These are phyloP conservation scores for Oreochromis tanganicae DNA, from an alignment of 2,113 vertebrate genomes.

Conservation along the genomic window DNA sequence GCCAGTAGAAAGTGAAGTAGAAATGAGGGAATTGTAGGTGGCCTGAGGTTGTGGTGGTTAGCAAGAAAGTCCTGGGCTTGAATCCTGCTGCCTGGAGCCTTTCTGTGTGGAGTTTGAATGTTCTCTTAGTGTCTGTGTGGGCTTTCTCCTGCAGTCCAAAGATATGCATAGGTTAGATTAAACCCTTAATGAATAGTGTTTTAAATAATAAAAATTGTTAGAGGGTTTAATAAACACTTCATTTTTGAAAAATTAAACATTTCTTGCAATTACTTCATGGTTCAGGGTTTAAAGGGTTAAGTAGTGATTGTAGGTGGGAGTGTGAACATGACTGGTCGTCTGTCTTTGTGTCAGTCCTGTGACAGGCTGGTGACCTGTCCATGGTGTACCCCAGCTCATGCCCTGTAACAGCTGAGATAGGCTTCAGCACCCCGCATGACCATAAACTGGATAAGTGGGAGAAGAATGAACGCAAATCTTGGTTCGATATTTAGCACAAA, in stretches of 20 bases:
- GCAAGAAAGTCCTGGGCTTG: background rate
- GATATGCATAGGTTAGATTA: background rate
- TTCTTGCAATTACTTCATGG: background rate
- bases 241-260: background rate
- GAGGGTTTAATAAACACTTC: background rate
- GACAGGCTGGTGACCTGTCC: background rate
- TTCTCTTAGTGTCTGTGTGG: background rate
- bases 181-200: background rate
- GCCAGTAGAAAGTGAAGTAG: background rate
- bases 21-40: background rate
- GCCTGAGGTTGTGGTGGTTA: background rate
- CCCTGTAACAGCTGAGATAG: background rate
- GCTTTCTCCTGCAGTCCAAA: background rate
- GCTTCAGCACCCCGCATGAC: background rate
- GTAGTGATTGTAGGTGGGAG: background rate
- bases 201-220: background rate
- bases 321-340: background rate
- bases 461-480: background rate
- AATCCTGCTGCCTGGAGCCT: background rate
- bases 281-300: background rate
- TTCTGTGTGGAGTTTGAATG: background rate
- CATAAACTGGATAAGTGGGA: background rate
- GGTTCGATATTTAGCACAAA: background rate
- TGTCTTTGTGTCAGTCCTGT: background rate
- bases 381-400: background rate